Percentiles rank a stretch among this genome's conserved stretches.
These are phyloP conservation scores for Hycleus phaleratus DNA, from an alignment of 1,140 invertebrate genomes.

Conservation along the genomic window DNA sequence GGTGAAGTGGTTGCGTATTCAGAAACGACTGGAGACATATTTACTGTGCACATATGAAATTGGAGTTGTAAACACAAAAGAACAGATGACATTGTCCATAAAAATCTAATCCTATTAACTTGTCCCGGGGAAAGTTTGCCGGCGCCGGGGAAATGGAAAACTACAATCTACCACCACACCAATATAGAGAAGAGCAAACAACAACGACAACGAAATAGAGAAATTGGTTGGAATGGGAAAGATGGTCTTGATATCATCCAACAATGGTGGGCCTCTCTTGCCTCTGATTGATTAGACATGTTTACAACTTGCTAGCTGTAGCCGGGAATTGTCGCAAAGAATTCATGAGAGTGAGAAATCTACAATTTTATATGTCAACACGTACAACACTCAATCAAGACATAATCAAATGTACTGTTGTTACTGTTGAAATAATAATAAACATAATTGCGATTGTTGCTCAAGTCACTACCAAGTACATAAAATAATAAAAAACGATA, in stretches of 20 bases:
- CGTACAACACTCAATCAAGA: not conserved
- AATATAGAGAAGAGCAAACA: slow-evolving; percentile 1
- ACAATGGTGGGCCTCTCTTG: slow-evolving; percentile 2
- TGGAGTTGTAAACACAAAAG: slow-evolving; percentile 24
- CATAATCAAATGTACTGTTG: too few species aligned
- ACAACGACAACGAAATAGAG: slow-evolving; percentile 7
- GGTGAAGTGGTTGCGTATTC: too few species aligned
- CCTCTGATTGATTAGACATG: slow-evolving; percentile 22
- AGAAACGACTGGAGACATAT: slow-evolving; percentile 13
- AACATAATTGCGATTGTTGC: too few species aligned
- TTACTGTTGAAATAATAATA: too few species aligned
- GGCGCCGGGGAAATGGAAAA: slow-evolving; percentile 24
- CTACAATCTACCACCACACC: not conserved
- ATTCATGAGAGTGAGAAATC: not conserved
- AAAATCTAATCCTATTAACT: slow-evolving; percentile 39
- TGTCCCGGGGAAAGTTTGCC: slow-evolving; percentile 21
- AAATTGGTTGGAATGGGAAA: slow-evolving; percentile 17
- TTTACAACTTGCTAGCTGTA: slow-evolving; percentile 5
- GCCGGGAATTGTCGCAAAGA: slow-evolving; percentile 8
- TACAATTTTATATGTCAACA: slow-evolving; percentile 5
- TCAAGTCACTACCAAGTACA: too few species aligned
- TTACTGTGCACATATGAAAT: slow-evolving; percentile 23
- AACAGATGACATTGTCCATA: slow-evolving; percentile 38
- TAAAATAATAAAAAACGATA: not conserved
- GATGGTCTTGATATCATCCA: not conserved